phyloP scores from a whole-genome alignment of 30 jellyfish, hydroid and myxozoan genomes.

The Hydractinia symbiolongicarpus region DNA sequence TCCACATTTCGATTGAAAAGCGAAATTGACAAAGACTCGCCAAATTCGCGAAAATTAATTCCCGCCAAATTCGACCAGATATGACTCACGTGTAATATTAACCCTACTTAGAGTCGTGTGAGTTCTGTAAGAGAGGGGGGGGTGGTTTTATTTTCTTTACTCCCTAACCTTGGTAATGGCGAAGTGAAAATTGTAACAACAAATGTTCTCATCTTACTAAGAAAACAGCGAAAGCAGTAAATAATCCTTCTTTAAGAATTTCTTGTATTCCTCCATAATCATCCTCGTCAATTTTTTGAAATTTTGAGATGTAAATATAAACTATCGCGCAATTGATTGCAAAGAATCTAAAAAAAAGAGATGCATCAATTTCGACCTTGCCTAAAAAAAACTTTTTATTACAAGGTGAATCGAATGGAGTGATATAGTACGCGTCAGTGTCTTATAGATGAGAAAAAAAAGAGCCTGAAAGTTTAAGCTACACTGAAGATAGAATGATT shows the following conservation, averaged over 20 bases:
- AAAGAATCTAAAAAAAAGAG: conserved; percentile 53
- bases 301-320: conserved; percentile 64
- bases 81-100: not conserved
- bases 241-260: conserved; percentile 79
- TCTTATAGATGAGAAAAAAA: not conserved
- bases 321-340: conserved; percentile 81
- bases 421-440: not conserved
- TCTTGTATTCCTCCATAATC: conserved; percentile 90
- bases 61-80: too few relatives aligned
- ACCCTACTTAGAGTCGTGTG: too few relatives aligned
- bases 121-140: too few relatives aligned
- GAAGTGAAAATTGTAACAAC: not conserved
- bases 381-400: not conserved
- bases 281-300: conserved; percentile 85
- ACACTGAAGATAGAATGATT: too few relatives aligned
- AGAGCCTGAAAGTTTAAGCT: not conserved
- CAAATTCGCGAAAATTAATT: too few relatives aligned
- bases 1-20: too few relatives aligned
- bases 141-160: too few relatives aligned
- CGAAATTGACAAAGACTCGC: too few relatives aligned
- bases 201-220: conserved; percentile 42
- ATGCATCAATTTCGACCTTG: not conserved
- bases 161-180: too few relatives aligned
- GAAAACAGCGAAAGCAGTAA: conserved; percentile 92
- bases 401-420: not conserved